A percentile compares a stretch with the other conserved stretches of the same genome.
Evolutionary conservation across 2,797 vertebrate species (phyloP).

Genomic region (Sebastes paucispinis): DNA sequence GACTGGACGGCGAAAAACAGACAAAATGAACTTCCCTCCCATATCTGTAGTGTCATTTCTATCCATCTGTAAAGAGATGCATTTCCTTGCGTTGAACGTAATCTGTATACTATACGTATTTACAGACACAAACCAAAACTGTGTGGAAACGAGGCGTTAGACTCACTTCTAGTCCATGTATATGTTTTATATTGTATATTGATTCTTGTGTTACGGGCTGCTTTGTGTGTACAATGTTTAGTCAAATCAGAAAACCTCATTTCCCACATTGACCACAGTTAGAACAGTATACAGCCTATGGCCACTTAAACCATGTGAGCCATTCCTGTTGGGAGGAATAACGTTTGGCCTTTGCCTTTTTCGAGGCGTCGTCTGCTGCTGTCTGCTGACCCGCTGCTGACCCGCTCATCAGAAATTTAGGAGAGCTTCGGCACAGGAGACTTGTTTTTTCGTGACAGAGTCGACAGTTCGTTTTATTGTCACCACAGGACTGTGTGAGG

Average conservation of each 20-base stretch:
- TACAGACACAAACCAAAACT: too few relatives aligned
- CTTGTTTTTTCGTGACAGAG: neutral
- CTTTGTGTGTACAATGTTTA: neutral
- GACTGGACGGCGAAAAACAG: too few relatives aligned
- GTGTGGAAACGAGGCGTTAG: too few relatives aligned
- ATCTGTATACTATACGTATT: too few relatives aligned
- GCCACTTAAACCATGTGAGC: neutral
- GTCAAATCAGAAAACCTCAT: neutral
- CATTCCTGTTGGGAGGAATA: conserved; percentile 9
- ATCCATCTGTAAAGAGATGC: too few relatives aligned
- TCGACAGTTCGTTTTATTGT: conserved; percentile 35
- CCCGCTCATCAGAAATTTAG: conserved; percentile 1
- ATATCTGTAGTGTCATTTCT: too few relatives aligned
- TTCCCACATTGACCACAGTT: neutral
- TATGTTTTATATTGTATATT: neutral
- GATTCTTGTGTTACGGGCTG: neutral
- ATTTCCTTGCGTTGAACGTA: too few relatives aligned
- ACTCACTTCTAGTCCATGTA: neutral
- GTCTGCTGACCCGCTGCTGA: conserved; percentile 30
- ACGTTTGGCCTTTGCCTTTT: conserved; percentile 23
- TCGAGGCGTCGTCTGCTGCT: conserved; percentile 24
- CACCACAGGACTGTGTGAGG: conserved; percentile 12
- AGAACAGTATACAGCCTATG: neutral
- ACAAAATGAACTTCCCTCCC: too few relatives aligned
- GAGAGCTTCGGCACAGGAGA: conserved; percentile 7